Evolutionary conservation across 2,888 invertebrate genomes (phyloP), one percentile per base, ranked within the genome.

Genomic region (Anodontia alba): DNA sequence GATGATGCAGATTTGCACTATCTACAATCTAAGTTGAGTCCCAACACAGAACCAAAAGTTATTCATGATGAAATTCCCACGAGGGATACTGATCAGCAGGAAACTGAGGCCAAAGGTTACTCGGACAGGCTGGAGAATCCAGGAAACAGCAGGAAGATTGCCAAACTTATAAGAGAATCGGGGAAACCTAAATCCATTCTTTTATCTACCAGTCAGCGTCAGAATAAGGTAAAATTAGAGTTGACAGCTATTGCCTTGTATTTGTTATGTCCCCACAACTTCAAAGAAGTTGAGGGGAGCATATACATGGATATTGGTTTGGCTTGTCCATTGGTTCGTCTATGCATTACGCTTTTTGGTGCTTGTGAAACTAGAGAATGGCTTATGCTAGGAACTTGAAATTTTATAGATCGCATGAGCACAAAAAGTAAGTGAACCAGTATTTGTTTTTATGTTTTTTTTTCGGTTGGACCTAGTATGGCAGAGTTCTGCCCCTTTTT

Each of bases 141-240:
- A n/a, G 92, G 90, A 33, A 92, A 92, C 80, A 90, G 88, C 67
- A 85, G 90, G 42, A 89, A 88, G 70, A 81, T 88, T 54, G 90
- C 90, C 26, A 89, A 83, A 12, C 88, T 90, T 69, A 85, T 90
- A 66, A 82, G 83, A 68, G 92, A 92, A 33, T 84, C 89, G 0
- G 87, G 85, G n/a, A 90, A 90, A 78, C 91, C 90, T 2, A 91
- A 90, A 68, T 90, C 90, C 23, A 87, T 90, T n/a, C 84, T 91
- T 10, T 80, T 85, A 29, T 74, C 87, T 15, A 85, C 77, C 57
- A 87, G 87, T 71, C 82, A 84, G 20, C 79, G 85, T 54, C 79
- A 80, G 36, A 88, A 88, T 77, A 89, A 84, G 87, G 89, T 88
- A 76, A 49, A 57, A 20, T 10, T 29, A 42, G 20, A 38, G 38